phyloP scores from a whole-genome alignment of 2,888 invertebrate species.

The Agrochola circellaris region DNA sequence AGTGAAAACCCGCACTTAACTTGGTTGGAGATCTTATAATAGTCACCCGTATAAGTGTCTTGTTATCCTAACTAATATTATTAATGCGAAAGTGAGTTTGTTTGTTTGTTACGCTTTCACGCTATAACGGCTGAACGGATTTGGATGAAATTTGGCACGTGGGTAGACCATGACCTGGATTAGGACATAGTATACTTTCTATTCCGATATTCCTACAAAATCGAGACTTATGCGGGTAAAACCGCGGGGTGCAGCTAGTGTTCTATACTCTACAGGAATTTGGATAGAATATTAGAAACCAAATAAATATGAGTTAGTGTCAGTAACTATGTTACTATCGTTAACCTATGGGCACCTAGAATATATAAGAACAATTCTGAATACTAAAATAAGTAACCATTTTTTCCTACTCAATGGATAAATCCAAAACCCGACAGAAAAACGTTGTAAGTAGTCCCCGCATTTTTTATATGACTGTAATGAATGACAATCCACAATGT shows the following conservation, averaged over 20 bases:
- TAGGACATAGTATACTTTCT: too few species aligned
- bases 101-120: too few species aligned
- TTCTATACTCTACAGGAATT: neutral
- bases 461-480: neutral
- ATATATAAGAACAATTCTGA: neutral
- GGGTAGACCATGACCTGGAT: too few species aligned
- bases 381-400: too few species aligned
- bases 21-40: neutral
- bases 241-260: too few species aligned
- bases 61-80: neutral
- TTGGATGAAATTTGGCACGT: too few species aligned
- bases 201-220: too few species aligned
- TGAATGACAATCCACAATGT: neutral
- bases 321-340: neutral
- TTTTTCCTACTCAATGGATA: neutral
- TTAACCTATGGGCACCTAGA: neutral
- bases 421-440: neutral
- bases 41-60: neutral
- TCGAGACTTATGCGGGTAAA: too few species aligned
- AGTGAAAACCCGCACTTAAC: slow-evolving; percentile 8
- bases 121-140: too few species aligned
- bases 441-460: neutral
- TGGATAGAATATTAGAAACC: neutral
- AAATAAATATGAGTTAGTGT: too few species aligned
- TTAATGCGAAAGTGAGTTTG: too few species aligned